A percentile compares a stretch with the other conserved stretches of the same genome.
Conservation (phyloP, 2,888 invertebrate genomes). For the Catotricha subobsoleta region DNA sequence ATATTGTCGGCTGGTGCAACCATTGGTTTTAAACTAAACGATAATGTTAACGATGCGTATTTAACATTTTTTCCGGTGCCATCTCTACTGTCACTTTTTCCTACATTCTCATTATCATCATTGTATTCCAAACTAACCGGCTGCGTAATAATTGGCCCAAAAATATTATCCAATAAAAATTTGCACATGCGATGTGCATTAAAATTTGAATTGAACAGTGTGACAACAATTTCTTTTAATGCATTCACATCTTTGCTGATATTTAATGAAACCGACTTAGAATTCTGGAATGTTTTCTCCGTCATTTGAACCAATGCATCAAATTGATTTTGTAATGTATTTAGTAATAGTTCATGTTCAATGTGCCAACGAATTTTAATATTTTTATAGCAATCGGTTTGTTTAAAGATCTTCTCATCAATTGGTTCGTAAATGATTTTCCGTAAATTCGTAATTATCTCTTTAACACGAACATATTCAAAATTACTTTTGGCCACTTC, state of each 20-base stretch:
- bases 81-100: neutral
- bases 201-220: conserved; percentile 24
- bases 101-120: conserved; percentile 8
- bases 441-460: conserved; percentile 21
- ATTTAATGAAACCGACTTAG: conserved; percentile 22
- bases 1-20: conserved; percentile 8
- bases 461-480: conserved; percentile 21
- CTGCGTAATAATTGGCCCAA: conserved; percentile 23
- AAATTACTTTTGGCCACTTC: conserved; percentile 23
- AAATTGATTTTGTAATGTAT: conserved; percentile 25
- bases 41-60: conserved; percentile 20
- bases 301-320: conserved; percentile 23
- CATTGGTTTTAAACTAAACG: conserved; percentile 20
- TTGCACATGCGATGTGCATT: conserved; percentile 23
- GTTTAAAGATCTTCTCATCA: conserved; percentile 19
- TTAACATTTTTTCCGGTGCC: neutral
- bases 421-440: conserved; percentile 18
- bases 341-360: conserved; percentile 22
- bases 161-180: conserved; percentile 24
- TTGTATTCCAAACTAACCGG: conserved; percentile 23
- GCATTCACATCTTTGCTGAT: conserved; percentile 22
- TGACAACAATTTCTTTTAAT: conserved; percentile 22
- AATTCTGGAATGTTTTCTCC: conserved; percentile 24
- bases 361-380: conserved; percentile 25
- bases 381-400: conserved; percentile 23